phyloP scores from a whole-genome alignment of 2,888 invertebrate genomes.

The Desoria tigrina region DNA sequence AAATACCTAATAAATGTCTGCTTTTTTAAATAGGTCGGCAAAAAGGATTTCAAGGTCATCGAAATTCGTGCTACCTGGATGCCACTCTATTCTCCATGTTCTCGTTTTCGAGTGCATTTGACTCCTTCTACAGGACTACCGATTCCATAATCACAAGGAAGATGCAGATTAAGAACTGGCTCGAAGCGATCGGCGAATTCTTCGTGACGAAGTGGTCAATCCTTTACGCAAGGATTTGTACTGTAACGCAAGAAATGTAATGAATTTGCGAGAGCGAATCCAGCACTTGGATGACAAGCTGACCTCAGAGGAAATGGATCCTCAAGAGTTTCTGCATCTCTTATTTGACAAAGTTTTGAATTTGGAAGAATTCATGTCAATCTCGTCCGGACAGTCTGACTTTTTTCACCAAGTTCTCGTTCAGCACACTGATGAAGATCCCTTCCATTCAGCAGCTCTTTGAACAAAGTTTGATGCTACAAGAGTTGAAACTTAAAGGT shows the following conservation, averaged over 20 bases:
- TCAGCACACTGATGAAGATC: constrained; percentile 42
- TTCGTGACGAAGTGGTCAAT: constrained; percentile 95
- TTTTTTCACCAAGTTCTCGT: constrained; percentile 94
- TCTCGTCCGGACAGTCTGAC: constrained; percentile 88
- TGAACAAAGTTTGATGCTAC: constrained; percentile 90
- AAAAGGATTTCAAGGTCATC: constrained; percentile 88
- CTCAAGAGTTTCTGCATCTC: constrained; percentile 94
- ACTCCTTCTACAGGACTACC: constrained; percentile 41
- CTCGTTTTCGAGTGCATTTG: constrained; percentile 71
- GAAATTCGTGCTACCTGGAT: constrained; percentile 97
- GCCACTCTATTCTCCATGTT: constrained; percentile 98
- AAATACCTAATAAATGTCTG: not conserved
- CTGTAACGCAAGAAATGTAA: constrained; percentile 92
- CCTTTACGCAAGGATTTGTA: constrained; percentile 85
- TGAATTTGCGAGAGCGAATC: constrained; percentile 71
- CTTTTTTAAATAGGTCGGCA: constrained; percentile 50
- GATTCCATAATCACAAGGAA: constrained; percentile 33
- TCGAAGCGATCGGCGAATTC: constrained; percentile 74
- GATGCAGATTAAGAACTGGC: constrained; percentile 48
- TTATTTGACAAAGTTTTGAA: constrained; percentile 73
- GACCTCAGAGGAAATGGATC: constrained; percentile 91
- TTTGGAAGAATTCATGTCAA: constrained; percentile 78
- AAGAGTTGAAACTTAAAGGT: constrained; percentile 88
- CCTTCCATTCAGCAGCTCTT: constrained; percentile 93
- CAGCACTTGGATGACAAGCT: constrained; percentile 57